Evolutionary conservation across 2,888 invertebrate genomes (phyloP).

Genomic region (Chalcis sispes): DNA sequence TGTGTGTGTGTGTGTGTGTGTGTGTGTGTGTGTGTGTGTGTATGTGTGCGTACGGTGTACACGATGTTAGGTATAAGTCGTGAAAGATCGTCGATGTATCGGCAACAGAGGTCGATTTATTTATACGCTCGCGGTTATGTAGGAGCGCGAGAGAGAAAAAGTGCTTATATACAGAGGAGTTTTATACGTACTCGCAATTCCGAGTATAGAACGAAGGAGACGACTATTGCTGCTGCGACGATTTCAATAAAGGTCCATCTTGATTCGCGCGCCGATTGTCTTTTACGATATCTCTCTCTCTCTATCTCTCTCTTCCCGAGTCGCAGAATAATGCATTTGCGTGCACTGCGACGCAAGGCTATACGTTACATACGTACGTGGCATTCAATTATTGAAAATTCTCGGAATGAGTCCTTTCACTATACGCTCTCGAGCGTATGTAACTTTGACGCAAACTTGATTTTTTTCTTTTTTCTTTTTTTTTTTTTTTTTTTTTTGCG

Average conservation of each 20-base stretch:
- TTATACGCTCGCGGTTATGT: conserved; percentile 32
- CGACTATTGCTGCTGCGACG: neutral
- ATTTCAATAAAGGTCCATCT: conserved; percentile 19
- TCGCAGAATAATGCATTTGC: no score
- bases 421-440: neutral
- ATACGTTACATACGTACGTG: neutral
- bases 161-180: no score
- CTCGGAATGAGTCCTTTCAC: neutral
- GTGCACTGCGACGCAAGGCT: neutral
- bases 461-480: no score
- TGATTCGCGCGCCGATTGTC: conserved; percentile 4
- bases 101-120: conserved; percentile 53
- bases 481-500: no score
- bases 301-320: no score
- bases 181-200: no score
- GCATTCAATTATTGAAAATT: conserved; percentile 25
- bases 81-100: neutral
- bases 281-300: no score
- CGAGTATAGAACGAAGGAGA: no score
- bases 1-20: no score
- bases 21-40: no score
- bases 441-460: neutral
- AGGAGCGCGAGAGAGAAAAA: no score
- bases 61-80: neutral
- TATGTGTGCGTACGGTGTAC: neutral